Percentiles rank a stretch among this genome's conserved stretches.
Conservation (phyloP, 2,797 vertebrate genomes). For the Alcedo quadribrachys region DNA sequence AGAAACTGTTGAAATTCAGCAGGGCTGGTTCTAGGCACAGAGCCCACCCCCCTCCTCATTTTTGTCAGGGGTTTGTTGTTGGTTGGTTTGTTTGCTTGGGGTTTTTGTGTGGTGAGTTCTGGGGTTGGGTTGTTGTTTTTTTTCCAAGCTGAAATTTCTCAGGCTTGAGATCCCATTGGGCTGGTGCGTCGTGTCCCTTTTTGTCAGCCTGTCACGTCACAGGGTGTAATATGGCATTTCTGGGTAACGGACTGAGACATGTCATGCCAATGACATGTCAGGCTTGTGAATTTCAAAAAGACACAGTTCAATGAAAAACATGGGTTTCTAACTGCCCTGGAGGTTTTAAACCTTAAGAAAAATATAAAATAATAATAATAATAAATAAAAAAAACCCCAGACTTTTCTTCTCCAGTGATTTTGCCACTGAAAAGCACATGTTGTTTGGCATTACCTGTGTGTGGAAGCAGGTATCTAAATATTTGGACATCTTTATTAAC, state of each 20-base stretch:
- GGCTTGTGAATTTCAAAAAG: conserved; percentile 77
- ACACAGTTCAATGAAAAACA: conserved; percentile 82
- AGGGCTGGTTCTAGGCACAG: background rate
- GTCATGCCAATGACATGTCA: conserved; percentile 80
- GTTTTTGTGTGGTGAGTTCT: background rate
- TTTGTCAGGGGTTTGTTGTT: background rate
- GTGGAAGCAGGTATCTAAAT: conserved; percentile 57
- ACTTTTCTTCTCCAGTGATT: conserved; percentile 64
- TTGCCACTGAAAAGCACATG: conserved; percentile 53
- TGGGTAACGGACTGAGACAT: conserved; percentile 79
- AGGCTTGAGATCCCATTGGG: conserved; percentile 76
- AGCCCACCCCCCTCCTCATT: background rate
- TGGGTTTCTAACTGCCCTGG: conserved; percentile 78
- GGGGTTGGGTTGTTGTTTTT: background rate
- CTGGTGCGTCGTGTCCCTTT: conserved; percentile 76
- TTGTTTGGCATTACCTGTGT: conserved; percentile 10
- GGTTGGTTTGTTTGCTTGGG: too few relatives aligned
- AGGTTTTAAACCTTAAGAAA: conserved; percentile 74
- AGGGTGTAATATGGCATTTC: conserved; percentile 76
- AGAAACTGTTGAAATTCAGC: conserved; percentile 1
- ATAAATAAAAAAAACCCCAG: background rate
- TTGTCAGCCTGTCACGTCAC: conserved; percentile 80
- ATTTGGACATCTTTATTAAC: conserved; percentile 56
- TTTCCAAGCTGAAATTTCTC: conserved; percentile 61
- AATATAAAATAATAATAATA: background rate